phyloP scores from a whole-genome alignment of 2,797 vertebrate species.

The Poeciliopsis turneri region DNA sequence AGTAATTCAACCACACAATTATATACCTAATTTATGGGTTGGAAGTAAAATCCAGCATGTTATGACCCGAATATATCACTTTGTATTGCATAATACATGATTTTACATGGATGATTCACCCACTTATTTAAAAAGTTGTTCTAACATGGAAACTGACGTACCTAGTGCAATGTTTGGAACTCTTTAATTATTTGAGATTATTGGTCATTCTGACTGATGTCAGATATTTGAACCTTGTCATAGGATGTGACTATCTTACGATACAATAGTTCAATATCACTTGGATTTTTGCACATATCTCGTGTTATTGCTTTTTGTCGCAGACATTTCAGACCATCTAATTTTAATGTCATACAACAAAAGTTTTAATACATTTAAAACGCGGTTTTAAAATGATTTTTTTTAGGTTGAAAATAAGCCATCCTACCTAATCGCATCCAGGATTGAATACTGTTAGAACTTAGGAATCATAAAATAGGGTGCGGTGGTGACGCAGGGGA shows the following conservation, averaged over 20 bases:
- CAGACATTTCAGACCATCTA: not conserved
- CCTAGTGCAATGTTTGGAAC: not conserved
- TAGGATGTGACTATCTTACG: not conserved
- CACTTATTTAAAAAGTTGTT: not conserved
- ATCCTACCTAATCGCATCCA: not conserved
- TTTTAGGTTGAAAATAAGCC: not conserved
- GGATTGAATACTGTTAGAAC: not conserved
- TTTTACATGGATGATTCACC: slow-evolving; percentile 17
- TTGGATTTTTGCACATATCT: not conserved
- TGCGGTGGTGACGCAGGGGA: no score
- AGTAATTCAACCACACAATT: slow-evolving; percentile 11
- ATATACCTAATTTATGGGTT: slow-evolving; percentile 35
- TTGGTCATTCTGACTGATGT: not conserved
- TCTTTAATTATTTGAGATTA: slow-evolving; percentile 2
- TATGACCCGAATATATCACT: slow-evolving; percentile 54
- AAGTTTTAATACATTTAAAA: not conserved
- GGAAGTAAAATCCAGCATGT: slow-evolving; percentile 12
- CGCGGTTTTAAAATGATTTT: not conserved
- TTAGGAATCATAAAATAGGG: not conserved
- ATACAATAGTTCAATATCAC: not conserved
- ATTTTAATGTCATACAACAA: not conserved
- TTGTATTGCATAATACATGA: slow-evolving; percentile 27
- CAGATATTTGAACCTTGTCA: not conserved
- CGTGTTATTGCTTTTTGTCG: not conserved
- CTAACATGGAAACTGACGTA: not conserved